Base-by-base conservation (phyloP, 2,113 vertebrate species). In the Zonotrichia leucophrys region DNA sequence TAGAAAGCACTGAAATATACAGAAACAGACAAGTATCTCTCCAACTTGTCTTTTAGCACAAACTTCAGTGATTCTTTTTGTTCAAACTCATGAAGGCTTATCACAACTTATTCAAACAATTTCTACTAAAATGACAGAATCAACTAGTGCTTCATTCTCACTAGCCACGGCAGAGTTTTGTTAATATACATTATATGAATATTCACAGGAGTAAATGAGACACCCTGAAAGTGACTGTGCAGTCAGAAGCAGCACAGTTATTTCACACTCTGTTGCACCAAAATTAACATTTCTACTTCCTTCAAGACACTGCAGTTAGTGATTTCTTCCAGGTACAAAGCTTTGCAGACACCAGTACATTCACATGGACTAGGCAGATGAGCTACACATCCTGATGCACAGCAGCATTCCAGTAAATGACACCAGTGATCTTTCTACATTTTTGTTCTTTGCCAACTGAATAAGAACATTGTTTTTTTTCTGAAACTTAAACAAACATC, bases 341-440 rank as follows among this genome's bases (percentile, higher is more conserved):
- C 33, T 30, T 17, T 3, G 11, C 28, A 74, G 28, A 76, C 46
- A 87, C 19, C 30, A 37, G 1, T 9, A 33, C 0, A 2, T 16
- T 74, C 47, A 44, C 1, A 50, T 3, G 53, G 18, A 63, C 13
- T 25, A 42, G 55, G 62, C 44, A 25, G 15, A 22, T 1, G 12
- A 62, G 42, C n/a, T 27, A 23, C 25, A 49, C 20, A 76, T 35
- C 37, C 27, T 27, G 23, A 66, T 7, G 16, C 41, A 83, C 0
- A 0, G 55, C 59, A 93, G 10, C 0, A 0, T 25, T 68, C 24
- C 73, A 74, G 4, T 31, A 74, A 80, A 37, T 17, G 19, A 49
- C 24, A 83, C 4, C 37, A 37, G 53, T 0, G 1, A 74, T 22
- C 7, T 13, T 25, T 44, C 33, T 35, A 21, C 18, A 23, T 24